Evolutionary conservation across 2,888 invertebrate species (phyloP), one percentile per base, ranked within the genome.

Genomic region (Oasisia sp.): DNA sequence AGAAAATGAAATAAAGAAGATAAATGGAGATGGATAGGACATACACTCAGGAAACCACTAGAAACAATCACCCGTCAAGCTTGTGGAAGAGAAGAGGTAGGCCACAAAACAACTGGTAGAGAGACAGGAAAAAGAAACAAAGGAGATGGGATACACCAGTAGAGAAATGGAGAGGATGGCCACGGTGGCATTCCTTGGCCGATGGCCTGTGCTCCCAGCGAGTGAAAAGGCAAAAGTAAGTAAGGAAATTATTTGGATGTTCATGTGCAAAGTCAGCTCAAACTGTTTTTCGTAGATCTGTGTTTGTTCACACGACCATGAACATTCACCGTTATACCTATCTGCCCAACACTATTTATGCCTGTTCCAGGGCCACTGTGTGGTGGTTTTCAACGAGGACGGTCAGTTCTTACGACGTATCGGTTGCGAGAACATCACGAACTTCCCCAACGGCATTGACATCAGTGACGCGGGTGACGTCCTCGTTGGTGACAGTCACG

Each of bases 381-480:
- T 99, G 92, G 96, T 96, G 90, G 99, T 99, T 45, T 99, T 99
- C 96, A 98, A 98, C 96, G 98, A 99, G 96, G 98, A 98, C 94
- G 99, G 99, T 92, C 97, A 95, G 92, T 99, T 98, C 97, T 97
- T 98, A 95, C 98, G 99, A 94, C 98, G 98, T 94, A 99, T 99
- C 96, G 99, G 99, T 94, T 98, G 98, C 97, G 99, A 99, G 97
- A 98, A 98, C 96, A 97, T 99, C 95, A 99, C 99, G 95, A 99
- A 99, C 97, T 99, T 99, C 97, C 99, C 99, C 9, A 99, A 99
- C 96, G 99, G 99, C 94, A 99, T 99, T 95, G 99, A 99, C 97
- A 99, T 99, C 96, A 99, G 99, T 92, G 99, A 99, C 96, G 98
- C 98, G 92, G 99, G 99, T 90, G 99, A 99, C 96, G 98, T 99